phyloP scores from a whole-genome alignment of 92 coral and sea anemone species.

The Porites evermanni region DNA sequence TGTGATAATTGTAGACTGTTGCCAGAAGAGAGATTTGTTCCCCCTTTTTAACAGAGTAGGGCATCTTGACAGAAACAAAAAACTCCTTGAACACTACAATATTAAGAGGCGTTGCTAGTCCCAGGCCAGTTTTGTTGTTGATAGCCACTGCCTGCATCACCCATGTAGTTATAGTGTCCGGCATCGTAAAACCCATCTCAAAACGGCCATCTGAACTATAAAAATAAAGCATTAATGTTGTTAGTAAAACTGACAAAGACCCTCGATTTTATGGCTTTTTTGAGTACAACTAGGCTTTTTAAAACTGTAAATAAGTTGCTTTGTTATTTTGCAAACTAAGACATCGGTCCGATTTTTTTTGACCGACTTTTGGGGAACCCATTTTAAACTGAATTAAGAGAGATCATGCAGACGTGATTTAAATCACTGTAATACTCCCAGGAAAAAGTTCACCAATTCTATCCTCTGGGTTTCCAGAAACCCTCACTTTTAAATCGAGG shows the following conservation, averaged over 20 bases:
- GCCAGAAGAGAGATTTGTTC: slow-evolving; percentile 87
- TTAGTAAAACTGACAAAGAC: not conserved
- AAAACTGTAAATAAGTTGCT: no score
- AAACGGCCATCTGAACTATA: slow-evolving; percentile 59
- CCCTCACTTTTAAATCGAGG: no score
- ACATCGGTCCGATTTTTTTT: no score
- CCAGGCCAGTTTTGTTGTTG: slow-evolving; percentile 94
- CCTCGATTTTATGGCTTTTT: not conserved
- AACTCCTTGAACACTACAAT: slow-evolving; percentile 53
- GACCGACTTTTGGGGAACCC: no score
- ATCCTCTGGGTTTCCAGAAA: no score
- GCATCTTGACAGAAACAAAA: slow-evolving; percentile 81
- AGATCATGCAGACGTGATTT: no score
- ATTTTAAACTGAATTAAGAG: no score
- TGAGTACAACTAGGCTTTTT: not conserved
- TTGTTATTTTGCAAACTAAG: not conserved
- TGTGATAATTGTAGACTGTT: slow-evolving; percentile 82
- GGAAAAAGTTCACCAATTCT: no score
- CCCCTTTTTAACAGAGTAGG: slow-evolving; percentile 93
- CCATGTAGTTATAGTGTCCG: slow-evolving; percentile 95
- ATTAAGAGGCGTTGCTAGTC: slow-evolving; percentile 79
- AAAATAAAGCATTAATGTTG: no score
- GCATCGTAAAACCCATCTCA: slow-evolving; percentile 72
- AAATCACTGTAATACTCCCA: no score
- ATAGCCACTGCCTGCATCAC: slow-evolving; percentile 94